A percentile compares a stretch with the other conserved stretches of the same genome.
Conservation (phyloP, 2,797 vertebrate genomes). For the Myripristis jacobus region DNA sequence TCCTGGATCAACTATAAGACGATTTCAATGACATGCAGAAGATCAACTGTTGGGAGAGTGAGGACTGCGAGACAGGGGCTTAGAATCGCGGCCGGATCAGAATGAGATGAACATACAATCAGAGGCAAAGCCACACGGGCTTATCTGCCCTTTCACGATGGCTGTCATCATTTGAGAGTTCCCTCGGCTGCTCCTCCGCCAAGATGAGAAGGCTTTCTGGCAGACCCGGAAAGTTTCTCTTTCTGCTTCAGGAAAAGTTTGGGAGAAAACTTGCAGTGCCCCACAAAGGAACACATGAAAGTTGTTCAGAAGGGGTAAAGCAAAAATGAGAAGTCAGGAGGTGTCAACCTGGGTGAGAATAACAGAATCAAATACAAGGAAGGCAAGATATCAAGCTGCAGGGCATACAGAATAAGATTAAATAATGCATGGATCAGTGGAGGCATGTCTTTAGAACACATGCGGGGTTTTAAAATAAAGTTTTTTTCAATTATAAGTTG, state of each 20-base stretch:
- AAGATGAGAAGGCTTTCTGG: slow-evolving; percentile 82
- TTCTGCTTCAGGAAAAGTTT: slow-evolving; percentile 75
- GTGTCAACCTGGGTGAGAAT: slow-evolving; percentile 74
- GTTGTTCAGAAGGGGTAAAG: slow-evolving; percentile 57
- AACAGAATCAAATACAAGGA: slow-evolving; percentile 69
- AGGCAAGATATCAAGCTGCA: slow-evolving; percentile 68
- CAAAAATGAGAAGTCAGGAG: slow-evolving; percentile 72
- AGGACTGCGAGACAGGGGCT: slow-evolving; percentile 82
- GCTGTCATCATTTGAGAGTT: slow-evolving; percentile 81
- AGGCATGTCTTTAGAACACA: slow-evolving; percentile 64
- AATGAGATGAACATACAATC: slow-evolving; percentile 86
- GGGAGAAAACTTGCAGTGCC: slow-evolving; percentile 68
- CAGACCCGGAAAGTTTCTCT: slow-evolving; percentile 73
- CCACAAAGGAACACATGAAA: slow-evolving; percentile 75
- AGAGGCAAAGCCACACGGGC: slow-evolving; percentile 82
- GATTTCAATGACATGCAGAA: slow-evolving; percentile 85
- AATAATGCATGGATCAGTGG: slow-evolving; percentile 71
- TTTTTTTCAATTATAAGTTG: slow-evolving; percentile 58
- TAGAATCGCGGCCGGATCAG: slow-evolving; percentile 85
- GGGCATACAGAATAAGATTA: slow-evolving; percentile 71
- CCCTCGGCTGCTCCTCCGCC: slow-evolving; percentile 74
- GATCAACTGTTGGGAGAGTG: slow-evolving; percentile 84
- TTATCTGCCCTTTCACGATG: slow-evolving; percentile 84
- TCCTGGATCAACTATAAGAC: slow-evolving; percentile 84
- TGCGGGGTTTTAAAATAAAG: slow-evolving; percentile 53